Evolutionary conservation across 2,888 invertebrate genomes (phyloP).

Genomic region (Zaprionus lineosus): DNA sequence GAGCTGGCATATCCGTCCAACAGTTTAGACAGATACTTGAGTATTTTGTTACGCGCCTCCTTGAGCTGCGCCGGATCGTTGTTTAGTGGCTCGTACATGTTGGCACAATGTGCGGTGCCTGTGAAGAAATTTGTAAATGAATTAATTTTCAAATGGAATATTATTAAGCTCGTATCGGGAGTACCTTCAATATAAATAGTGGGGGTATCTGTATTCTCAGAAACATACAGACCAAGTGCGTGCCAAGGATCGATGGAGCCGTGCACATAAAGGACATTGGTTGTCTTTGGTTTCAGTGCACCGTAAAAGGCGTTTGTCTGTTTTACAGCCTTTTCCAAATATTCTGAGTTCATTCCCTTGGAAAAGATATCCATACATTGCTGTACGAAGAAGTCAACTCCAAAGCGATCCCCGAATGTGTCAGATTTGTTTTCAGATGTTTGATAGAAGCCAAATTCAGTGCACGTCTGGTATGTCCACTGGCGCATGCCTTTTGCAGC

Average conservation of each 20-base stretch:
- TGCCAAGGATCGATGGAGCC: constrained; percentile 96
- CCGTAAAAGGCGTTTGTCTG: constrained; percentile 93
- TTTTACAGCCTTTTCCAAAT: constrained; percentile 86
- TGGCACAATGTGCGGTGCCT: constrained; percentile 97
- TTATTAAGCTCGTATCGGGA: too few species aligned
- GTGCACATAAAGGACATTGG: constrained; percentile 92
- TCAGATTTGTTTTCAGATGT: constrained; percentile 85
- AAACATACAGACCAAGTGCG: constrained; percentile 88
- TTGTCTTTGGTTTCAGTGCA: constrained; percentile 87
- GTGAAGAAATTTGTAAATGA: constrained; percentile 50
- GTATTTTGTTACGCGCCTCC: constrained; percentile 87
- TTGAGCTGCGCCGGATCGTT: constrained; percentile 87
- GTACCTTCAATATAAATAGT: constrained; percentile 90
- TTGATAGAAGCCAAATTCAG: constrained; percentile 98
- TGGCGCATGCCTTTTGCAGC: constrained; percentile 88
- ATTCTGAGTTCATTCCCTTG: constrained; percentile 85
- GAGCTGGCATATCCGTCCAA: constrained; percentile 46
- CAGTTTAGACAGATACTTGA: constrained; percentile 66
- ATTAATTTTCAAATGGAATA: too few species aligned
- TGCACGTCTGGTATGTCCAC: constrained; percentile 98
- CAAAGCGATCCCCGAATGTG: constrained; percentile 90
- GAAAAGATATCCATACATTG: constrained; percentile 94
- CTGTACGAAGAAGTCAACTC: constrained; percentile 89
- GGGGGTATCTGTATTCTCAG: constrained; percentile 84
- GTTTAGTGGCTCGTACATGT: constrained; percentile 91